phyloP scores from a whole-genome alignment of 2,797 vertebrate species.

The Glyptemys insculpta region DNA sequence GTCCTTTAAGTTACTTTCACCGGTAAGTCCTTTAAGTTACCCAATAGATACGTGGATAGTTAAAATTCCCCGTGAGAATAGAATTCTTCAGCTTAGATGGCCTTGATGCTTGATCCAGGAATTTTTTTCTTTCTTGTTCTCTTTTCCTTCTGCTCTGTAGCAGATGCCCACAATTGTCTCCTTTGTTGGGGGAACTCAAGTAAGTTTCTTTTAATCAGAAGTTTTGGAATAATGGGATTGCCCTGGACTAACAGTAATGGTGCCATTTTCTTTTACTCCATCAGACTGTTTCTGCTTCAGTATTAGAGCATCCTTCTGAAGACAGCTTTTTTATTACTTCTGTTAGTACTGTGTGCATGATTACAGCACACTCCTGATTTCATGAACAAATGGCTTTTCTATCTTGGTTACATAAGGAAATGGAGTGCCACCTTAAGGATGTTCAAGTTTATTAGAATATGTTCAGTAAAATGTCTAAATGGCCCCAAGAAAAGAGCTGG shows the following conservation, averaged over 20 bases:
- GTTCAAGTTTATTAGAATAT: too few relatives aligned
- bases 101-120: accelerated
- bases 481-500: neutral
- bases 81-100: neutral
- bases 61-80: accelerated
- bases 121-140: neutral
- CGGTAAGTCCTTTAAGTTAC: too few relatives aligned
- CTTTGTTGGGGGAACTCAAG: accelerated
- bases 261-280: neutral
- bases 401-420: neutral
- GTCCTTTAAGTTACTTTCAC: too few relatives aligned
- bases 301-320: neutral
- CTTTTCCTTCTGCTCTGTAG: accelerated
- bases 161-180: neutral
- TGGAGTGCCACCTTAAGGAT: accelerated
- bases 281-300: neutral
- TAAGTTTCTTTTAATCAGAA: accelerated
- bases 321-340: neutral
- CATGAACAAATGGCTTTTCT: accelerated
- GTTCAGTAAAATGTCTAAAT: neutral
- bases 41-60: accelerated
- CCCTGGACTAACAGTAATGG: accelerated
- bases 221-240: accelerated
- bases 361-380: too few relatives aligned
- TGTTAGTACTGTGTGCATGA: accelerated